These are phyloP conservation scores for Pandemis corylana DNA, from an alignment of 2,888 invertebrate species.

Conservation along the genomic window DNA sequence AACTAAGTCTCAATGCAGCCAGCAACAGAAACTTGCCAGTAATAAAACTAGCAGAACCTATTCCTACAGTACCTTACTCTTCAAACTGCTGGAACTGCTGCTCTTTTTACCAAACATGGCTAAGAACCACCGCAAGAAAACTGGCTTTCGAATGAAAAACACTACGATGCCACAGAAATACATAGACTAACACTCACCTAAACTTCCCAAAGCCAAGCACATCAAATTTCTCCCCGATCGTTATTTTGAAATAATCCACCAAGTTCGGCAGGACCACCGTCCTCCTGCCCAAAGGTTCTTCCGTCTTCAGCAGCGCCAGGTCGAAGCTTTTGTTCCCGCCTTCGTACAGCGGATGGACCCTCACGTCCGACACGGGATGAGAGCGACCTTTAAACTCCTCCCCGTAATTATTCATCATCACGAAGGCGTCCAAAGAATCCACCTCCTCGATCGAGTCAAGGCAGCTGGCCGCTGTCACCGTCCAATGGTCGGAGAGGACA, in stretches of 20 bases:
- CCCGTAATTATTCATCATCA: conserved; percentile 64
- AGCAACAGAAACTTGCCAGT: too few relatives aligned
- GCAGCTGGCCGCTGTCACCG: conserved; percentile 74
- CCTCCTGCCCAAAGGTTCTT: conserved; percentile 47
- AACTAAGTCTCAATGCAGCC: too few relatives aligned
- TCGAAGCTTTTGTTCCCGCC: conserved; percentile 60
- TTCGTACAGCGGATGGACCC: conserved; percentile 65
- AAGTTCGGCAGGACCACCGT: conserved; percentile 52
- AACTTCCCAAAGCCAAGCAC: conserved; percentile 67
- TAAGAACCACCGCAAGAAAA: too few relatives aligned
- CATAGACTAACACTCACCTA: conserved; percentile 34
- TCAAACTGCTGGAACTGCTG: too few relatives aligned
- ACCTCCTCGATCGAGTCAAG: conserved; percentile 70
- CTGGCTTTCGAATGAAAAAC: too few relatives aligned
- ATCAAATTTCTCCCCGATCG: conserved; percentile 64
- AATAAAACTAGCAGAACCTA: too few relatives aligned
- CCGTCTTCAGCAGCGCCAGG: conserved; percentile 62
- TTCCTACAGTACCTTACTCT: too few relatives aligned
- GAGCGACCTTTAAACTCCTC: conserved; percentile 48
- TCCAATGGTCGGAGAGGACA: conserved; percentile 62
- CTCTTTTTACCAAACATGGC: too few relatives aligned
- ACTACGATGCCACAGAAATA: too few relatives aligned
- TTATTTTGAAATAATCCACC: conserved; percentile 61
- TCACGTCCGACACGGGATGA: conserved; percentile 59
- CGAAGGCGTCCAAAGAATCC: conserved; percentile 67